A percentile compares a stretch with the other conserved stretches of the same genome.
phyloP scores from a whole-genome alignment of 2,113 vertebrate species.

The Pachycephala philippinensis region DNA sequence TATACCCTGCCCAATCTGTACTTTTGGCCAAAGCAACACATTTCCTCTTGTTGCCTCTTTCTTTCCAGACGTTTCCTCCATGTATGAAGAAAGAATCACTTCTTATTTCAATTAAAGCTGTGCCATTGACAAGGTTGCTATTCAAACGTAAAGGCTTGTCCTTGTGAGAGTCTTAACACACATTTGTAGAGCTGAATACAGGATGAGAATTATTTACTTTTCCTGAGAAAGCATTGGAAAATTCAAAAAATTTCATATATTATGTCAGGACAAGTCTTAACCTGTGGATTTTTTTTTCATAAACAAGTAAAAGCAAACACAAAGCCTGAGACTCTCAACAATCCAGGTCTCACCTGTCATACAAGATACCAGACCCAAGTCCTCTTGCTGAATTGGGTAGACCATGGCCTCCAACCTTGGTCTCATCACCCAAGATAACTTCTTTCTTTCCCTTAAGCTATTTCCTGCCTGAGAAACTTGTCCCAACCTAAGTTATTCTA shows the following conservation, averaged over 20 bases:
- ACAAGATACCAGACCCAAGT: neutral
- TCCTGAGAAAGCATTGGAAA: neutral
- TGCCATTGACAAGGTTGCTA: neutral
- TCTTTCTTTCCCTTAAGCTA: neutral
- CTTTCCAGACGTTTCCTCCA: neutral
- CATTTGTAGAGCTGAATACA: neutral
- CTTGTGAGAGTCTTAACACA: neutral
- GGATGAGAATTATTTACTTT: neutral
- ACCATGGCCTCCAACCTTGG: neutral
- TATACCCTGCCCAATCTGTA: constrained; percentile 30
- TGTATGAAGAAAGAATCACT: neutral
- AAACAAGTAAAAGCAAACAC: neutral
- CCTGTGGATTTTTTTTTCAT: neutral
- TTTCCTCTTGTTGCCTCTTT: neutral
- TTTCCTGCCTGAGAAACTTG: neutral
- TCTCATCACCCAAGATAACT: neutral
- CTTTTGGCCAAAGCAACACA: constrained; percentile 32
- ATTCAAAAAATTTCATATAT: neutral
- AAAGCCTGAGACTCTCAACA: neutral
- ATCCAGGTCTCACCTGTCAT: neutral
- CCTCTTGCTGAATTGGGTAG: neutral
- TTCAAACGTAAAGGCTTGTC: neutral
- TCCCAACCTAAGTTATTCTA: neutral
- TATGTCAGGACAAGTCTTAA: neutral
- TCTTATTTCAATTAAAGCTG: constrained; percentile 26